Conservation (phyloP, 2,888 invertebrate genomes). For the Macrosiphum euphorbiae region DNA sequence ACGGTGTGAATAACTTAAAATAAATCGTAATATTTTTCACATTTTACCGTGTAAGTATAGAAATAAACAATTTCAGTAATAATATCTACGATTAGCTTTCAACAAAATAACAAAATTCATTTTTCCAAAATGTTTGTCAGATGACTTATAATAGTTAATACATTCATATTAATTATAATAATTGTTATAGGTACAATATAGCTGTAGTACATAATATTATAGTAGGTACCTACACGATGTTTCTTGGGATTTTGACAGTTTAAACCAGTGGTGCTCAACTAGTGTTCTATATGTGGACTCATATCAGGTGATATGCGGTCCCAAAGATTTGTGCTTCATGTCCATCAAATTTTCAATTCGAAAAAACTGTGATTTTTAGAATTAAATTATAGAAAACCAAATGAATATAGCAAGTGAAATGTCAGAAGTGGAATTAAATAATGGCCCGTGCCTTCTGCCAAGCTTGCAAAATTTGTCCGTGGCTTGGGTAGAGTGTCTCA, state of each 20-base stretch:
- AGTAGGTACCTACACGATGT: neutral
- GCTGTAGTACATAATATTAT: neutral
- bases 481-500: neutral
- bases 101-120: neutral
- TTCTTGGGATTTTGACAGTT: neutral
- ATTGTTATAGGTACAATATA: neutral
- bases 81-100: neutral
- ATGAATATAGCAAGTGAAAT: neutral
- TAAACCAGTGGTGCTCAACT: neutral
- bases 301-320: neutral
- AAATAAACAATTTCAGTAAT: neutral
- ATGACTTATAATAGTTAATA: neutral
- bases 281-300: neutral
- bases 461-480: neutral
- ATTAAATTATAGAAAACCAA: neutral
- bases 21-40: neutral
- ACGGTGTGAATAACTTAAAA: neutral
- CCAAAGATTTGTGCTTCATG: neutral
- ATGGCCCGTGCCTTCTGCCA: neutral
- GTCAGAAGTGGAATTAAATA: neutral
- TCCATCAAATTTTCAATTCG: neutral
- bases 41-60: neutral
- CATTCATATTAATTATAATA: too few relatives aligned
- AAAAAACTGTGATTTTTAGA: neutral
- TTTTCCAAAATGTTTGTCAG: neutral